Conservation (phyloP, 2,888 invertebrate genomes). For the Lobophora halterata region DNA sequence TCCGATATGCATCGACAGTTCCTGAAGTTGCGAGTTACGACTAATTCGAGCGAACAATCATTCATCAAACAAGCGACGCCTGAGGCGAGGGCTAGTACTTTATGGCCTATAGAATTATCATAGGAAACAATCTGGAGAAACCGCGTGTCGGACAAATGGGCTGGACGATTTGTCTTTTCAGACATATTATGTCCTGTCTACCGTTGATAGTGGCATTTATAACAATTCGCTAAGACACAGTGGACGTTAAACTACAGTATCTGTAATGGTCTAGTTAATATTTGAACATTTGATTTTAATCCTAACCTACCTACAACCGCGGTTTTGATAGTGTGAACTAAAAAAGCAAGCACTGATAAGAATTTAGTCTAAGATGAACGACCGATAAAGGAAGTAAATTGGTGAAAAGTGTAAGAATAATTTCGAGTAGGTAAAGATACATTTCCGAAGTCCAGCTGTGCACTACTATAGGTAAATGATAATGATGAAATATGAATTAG, state of each 20-base stretch:
- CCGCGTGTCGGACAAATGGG: constrained; percentile 48
- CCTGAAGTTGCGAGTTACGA: constrained; percentile 30
- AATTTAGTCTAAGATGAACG: constrained; percentile 1
- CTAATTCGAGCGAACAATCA: constrained; percentile 33
- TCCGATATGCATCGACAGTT: constrained; percentile 30
- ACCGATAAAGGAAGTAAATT: constrained; percentile 6
- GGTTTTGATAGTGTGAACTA: constrained; percentile 5
- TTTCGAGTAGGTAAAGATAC: too few species aligned
- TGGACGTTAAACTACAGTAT: constrained; percentile 5
- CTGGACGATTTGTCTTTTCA: constrained; percentile 52
- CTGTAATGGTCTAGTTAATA: constrained; percentile 2
- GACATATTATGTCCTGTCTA: constrained; percentile 42
- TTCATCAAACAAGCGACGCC: constrained; percentile 35
- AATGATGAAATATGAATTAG: too few species aligned
- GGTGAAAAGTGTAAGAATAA: too few species aligned
- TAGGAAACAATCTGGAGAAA: constrained; percentile 52
- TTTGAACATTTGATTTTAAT: too few species aligned
- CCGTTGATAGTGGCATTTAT: constrained; percentile 37
- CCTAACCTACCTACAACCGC: too few species aligned
- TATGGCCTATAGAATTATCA: constrained; percentile 46
- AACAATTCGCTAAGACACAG: constrained; percentile 25
- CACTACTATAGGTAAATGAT: too few species aligned
- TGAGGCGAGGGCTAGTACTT: constrained; percentile 39
- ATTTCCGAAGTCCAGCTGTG: too few species aligned
- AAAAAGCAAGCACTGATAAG: constrained; percentile 12